phyloP scores from a whole-genome alignment of 2,797 vertebrate genomes.

The Clarias laeviceps region DNA sequence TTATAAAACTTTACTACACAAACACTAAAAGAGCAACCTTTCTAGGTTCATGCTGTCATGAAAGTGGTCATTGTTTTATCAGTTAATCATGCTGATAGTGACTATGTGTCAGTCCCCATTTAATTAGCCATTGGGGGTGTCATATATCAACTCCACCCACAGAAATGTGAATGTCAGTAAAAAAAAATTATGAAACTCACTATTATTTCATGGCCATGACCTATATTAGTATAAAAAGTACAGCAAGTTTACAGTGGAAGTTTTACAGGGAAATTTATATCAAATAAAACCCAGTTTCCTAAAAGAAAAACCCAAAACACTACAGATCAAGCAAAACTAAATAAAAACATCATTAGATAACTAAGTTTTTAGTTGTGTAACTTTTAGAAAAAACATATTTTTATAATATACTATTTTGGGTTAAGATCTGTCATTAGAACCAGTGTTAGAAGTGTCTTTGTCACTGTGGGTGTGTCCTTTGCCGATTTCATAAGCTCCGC shows the following conservation, averaged over 20 bases:
- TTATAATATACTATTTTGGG: too few species aligned
- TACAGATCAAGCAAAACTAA: too few species aligned
- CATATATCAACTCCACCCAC: not conserved
- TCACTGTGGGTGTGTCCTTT: conserved; percentile 8
- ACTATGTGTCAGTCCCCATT: not conserved
- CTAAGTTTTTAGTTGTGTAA: not conserved
- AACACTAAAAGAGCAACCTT: conserved; percentile 34
- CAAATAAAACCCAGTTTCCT: not conserved
- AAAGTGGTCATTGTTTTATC: not conserved
- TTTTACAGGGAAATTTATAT: not conserved
- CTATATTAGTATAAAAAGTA: not conserved
- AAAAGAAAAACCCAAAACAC: too few species aligned
- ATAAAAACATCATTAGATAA: too few species aligned
- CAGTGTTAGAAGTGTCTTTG: not conserved
- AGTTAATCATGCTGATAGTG: not conserved
- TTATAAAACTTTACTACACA: not conserved
- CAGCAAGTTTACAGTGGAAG: not conserved
- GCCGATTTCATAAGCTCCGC: not conserved
- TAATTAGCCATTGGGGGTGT: not conserved
- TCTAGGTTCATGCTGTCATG: fast-evolving
- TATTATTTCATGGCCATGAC: not conserved
- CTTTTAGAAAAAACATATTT: fast-evolving
- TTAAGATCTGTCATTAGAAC: not conserved
- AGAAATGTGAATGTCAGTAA: not conserved
- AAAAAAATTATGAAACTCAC: not conserved